These are phyloP conservation scores for Lophochroa leadbeateri DNA, from an alignment of 2,113 vertebrate genomes.

Conservation along the genomic window DNA sequence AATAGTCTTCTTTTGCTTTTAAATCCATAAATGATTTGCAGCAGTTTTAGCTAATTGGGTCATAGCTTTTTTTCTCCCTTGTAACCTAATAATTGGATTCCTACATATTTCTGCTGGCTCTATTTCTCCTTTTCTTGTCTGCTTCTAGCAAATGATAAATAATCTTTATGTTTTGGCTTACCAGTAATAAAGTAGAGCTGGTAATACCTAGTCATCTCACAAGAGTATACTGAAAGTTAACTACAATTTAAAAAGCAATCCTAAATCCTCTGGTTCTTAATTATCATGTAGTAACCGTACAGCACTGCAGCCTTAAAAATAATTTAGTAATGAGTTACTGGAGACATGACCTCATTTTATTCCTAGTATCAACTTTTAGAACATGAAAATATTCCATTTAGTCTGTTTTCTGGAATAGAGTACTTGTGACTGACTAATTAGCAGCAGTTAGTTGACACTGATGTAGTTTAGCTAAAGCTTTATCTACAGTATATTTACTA, in stretches of 20 bases:
- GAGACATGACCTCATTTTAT: constrained; percentile 18
- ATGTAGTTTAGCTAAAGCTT: not conserved
- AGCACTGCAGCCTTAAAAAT: not conserved
- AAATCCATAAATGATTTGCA: not conserved
- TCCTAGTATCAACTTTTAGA: not conserved
- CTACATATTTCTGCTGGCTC: not conserved
- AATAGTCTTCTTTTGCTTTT: not conserved
- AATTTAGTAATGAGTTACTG: not conserved
- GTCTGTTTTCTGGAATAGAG: not conserved
- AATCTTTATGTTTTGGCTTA: not conserved
- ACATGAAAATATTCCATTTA: not conserved
- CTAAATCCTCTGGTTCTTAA: not conserved
- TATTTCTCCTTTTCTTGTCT: not conserved
- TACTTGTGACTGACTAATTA: not conserved
- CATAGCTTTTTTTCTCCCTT: not conserved
- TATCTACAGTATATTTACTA: not conserved
- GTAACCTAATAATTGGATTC: not conserved
- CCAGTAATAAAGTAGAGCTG: not conserved
- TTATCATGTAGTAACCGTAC: not conserved
- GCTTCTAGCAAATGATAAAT: not conserved
- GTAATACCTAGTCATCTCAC: not conserved
- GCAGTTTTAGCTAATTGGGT: not conserved
- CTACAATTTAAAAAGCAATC: not conserved
- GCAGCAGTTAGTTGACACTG: not conserved
- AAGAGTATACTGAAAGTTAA: not conserved